Evolutionary conservation across 2,113 vertebrate genomes (phyloP), one percentile per base, ranked within the genome.

Genomic region (Poeciliopsis retropinna): DNA sequence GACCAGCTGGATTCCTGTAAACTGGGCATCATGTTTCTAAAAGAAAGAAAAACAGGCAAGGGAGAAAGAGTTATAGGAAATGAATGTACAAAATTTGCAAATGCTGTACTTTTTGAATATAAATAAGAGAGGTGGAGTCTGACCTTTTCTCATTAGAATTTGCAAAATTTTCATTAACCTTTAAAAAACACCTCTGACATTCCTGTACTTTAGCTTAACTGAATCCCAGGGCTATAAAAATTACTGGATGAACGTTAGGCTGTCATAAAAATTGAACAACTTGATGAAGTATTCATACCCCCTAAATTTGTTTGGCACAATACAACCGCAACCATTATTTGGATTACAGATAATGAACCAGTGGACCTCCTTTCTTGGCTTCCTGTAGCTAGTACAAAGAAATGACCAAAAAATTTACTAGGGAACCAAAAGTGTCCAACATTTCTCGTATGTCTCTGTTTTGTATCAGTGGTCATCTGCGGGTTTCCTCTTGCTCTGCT

Each of bases 11-110:
- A 99, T 99, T 32, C 97, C 97, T 4, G 97, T 99, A 87, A 99
- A 99, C 94, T 99, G 98, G 79, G 97, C 97, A 70, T 99, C 98
- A 0, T 99, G 96, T 89, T 98, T 99, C 98, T 99, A n/a, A 27
- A 41, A n/a, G 60, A 27, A 32, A n/a, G 60, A 31, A 57, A 12
- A n/a, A 63, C 8, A 60, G 22, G 60, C 22, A 3, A 30, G 27
- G 41, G 1, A 28, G 22, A 69, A 67, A n/a, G 9, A 22, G 54
- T 22, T 22, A 28, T 60, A 27, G 15, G 7, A 32, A 51, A 22
- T n/a, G 61, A 41, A 66, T 11, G 22, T 1, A 14, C 11, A 14
- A 17, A 37, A 51, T 25, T 25, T 65, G 31, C 76, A 70, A 80
- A 80, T 73, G 47, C 13, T 28, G 47, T 6, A 65, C 17, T 28